Evolutionary conservation across 2,888 invertebrate species (phyloP), one percentile per base, ranked within the genome.

Genomic region (Protophormia terraenovae): DNA sequence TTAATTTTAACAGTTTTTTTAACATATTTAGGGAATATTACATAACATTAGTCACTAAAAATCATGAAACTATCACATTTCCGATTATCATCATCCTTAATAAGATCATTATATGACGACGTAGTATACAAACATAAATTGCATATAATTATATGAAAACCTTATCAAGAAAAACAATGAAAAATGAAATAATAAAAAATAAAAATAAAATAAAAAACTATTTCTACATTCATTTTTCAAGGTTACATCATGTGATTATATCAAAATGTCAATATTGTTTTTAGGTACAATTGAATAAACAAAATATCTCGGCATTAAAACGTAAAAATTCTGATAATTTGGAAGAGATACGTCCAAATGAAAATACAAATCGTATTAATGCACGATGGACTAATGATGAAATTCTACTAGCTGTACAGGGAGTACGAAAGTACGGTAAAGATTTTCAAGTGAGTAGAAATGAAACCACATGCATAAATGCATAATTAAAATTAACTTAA

Each of bases 241-340:
- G 67, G 58, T 77, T 76, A 35, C 12, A 45, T 53, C 45, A 64
- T 55, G 55, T 55, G 35, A 77, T 77, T 83, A 82, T 86, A 83
- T 86, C 45, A 71, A 82, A 80, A 60, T 80, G 67, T 83, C 29
- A 84, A 73, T 78, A 71, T 76, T 77, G 76, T 90, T 93, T 92
- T 58, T 93, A 98, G 98, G 98, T 99, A 78, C 99, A 99, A 93
- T 96, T 96, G 88, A 98, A 98, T 93, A 98, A 98, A 91, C 98
- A 98, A 92, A 95, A 96, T 90, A 95, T 98, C 87, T 97, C 98
- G 90, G 95, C 97, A 60, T 94, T 97, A 91, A 97, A 97, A 92
- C 95, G 96, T 81, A 97, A 97, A 93, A 96, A 89, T 76, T 88
- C 90, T 3, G 90, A 90, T 35, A 90, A 89, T 82, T 85, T 90